phyloP scores from a whole-genome alignment of 2,113 vertebrate species.

The Periophthalmus modestus region DNA sequence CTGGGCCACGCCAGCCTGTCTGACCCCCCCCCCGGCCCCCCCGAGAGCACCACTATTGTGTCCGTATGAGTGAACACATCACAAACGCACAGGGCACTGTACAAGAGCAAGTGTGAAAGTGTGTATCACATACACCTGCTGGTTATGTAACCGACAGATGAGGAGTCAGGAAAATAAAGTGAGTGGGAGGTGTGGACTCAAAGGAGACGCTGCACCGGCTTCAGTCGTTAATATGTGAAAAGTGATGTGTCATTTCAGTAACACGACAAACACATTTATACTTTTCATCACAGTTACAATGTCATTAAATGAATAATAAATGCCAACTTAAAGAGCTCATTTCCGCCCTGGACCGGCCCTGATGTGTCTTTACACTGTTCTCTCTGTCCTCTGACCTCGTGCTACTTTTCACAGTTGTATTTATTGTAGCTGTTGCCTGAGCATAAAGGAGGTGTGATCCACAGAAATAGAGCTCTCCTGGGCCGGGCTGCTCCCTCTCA shows the following conservation, averaged over 20 bases:
- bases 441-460: constrained; percentile 11
- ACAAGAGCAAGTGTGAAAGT: background rate
- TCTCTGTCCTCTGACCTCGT: background rate
- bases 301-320: too few relatives aligned
- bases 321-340: too few relatives aligned
- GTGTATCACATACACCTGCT: constrained; percentile 30
- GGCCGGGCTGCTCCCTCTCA: constrained; percentile 35
- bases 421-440: constrained; percentile 22
- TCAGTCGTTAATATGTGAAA: constrained; percentile 8
- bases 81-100: background rate
- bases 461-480: constrained; percentile 17
- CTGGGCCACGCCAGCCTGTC: constrained; percentile 39
- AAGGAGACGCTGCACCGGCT: constrained; percentile 17
- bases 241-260: background rate
- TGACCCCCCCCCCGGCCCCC: constrained; percentile 43
- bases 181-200: constrained; percentile 41
- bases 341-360: too few relatives aligned
- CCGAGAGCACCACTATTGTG: constrained; percentile 19
- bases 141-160: constrained; percentile 48
- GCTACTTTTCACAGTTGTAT: background rate
- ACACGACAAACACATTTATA: background rate
- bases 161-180: constrained; percentile 6
- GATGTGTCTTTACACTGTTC: background rate
- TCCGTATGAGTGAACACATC: constrained; percentile 5
- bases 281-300: background rate